phyloP scores from a whole-genome alignment of 2,797 vertebrate genomes.

The Syndactyla subalaris region DNA sequence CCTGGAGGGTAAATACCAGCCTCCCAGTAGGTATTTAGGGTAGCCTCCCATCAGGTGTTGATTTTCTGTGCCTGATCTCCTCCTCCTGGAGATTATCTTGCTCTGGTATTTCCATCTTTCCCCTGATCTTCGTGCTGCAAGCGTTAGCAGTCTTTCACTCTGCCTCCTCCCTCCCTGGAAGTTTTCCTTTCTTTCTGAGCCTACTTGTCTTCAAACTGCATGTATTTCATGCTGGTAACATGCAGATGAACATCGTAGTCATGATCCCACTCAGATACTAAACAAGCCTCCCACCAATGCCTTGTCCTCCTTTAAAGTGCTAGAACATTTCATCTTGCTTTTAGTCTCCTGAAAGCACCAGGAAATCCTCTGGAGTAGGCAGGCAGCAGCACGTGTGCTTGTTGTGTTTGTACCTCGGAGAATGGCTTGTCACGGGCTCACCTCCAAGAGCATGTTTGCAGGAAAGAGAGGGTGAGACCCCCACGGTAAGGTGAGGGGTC shows the following conservation, averaged over 20 bases:
- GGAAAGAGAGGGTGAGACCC: not conserved
- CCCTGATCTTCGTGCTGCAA: slow-evolving; percentile 19
- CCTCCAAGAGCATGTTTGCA: not conserved
- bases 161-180: slow-evolving; percentile 48
- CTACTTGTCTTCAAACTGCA: slow-evolving; percentile 55
- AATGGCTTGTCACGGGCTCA: fast-evolving
- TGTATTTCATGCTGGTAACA: slow-evolving; percentile 59
- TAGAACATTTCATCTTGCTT: slow-evolving; percentile 44
- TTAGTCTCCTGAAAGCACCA: slow-evolving; percentile 21
- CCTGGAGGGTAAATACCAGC: slow-evolving; percentile 35
- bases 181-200: slow-evolving; percentile 59
- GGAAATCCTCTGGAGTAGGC: slow-evolving; percentile 62
- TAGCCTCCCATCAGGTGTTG: slow-evolving; percentile 28
- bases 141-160: slow-evolving; percentile 56
- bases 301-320: slow-evolving; percentile 56
- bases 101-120: slow-evolving; percentile 23
- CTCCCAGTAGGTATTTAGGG: slow-evolving; percentile 1
- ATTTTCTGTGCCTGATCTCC: slow-evolving; percentile 17
- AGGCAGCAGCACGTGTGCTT: slow-evolving; percentile 8
- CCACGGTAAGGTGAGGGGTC: not conserved
- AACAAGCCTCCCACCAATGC: slow-evolving; percentile 68
- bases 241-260: slow-evolving; percentile 74
- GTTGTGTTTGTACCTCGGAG: not conserved
- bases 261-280: slow-evolving; percentile 71
- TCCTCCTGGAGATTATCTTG: not conserved